Conservation (phyloP, 23 tunicate species). For the Halocynthia aurantium region DNA sequence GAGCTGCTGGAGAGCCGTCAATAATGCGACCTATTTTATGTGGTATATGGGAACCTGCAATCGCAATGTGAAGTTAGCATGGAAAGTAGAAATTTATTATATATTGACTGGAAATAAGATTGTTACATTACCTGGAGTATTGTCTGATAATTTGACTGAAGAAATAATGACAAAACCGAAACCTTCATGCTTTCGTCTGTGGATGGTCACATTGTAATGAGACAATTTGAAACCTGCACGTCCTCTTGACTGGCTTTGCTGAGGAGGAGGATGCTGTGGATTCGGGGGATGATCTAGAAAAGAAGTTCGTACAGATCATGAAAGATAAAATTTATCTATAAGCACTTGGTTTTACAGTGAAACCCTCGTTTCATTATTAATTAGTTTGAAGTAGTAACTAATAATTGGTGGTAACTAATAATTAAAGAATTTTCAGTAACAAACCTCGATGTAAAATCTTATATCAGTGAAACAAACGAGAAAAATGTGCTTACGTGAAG, state of each 20-base stretch:
- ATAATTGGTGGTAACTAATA: no score
- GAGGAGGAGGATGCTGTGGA: not conserved
- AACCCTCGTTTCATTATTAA: no score
- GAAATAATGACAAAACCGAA: conserved; percentile 95
- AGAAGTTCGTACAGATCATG: not conserved
- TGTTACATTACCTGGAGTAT: conserved; percentile 20
- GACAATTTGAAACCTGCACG: conserved; percentile 9
- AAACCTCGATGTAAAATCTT: not conserved
- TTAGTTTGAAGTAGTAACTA: no score
- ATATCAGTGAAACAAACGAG: not conserved
- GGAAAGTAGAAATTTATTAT: not conserved
- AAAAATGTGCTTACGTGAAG: conserved; percentile 46
- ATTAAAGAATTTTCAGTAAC: no score
- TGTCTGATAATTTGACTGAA: conserved; percentile 39
- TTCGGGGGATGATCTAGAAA: conserved; percentile 6
- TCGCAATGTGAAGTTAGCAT: not conserved
- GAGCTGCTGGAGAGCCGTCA: conserved; percentile 86
- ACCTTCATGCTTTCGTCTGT: conserved; percentile 80
- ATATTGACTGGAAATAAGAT: not conserved
- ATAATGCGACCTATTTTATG: conserved; percentile 82
- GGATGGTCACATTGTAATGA: conserved; percentile 17
- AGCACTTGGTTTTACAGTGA: no score
- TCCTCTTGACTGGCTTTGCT: not conserved
- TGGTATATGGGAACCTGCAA: conserved; percentile 35
- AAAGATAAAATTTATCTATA: no score